Evolutionary conservation across 2,113 vertebrate species (phyloP).

Genomic region (Athene cunicularia): DNA sequence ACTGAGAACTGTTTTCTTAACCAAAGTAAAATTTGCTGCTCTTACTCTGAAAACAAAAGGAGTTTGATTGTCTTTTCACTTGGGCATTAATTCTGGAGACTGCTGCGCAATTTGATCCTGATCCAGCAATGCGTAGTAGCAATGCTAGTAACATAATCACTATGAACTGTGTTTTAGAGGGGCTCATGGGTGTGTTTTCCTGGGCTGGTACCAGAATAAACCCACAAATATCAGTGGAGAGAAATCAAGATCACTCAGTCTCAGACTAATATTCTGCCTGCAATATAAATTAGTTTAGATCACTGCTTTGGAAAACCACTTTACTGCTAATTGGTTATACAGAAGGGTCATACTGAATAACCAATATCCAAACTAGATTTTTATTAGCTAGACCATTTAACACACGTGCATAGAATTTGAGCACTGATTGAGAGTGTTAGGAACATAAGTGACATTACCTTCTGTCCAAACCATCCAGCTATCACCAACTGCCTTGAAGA

Average conservation of each 20-base stretch:
- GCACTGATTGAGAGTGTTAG: not conserved
- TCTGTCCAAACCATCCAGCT: not conserved
- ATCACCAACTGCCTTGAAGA: not conserved
- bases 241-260: not conserved
- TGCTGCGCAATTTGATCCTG: not conserved
- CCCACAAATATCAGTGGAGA: not conserved
- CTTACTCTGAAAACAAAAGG: not conserved
- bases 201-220: conserved; percentile 1
- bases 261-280: not conserved
- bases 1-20: not conserved
- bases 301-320: not conserved
- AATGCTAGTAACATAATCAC: not conserved
- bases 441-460: not conserved
- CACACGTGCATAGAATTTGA: not conserved
- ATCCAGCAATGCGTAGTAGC: not conserved
- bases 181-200: not conserved
- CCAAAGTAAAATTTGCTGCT: not conserved
- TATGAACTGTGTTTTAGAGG: not conserved
- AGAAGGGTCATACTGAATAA: not conserved
- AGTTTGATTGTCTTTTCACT: not conserved
- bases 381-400: not conserved
- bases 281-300: not conserved
- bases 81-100: not conserved
- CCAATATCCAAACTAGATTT: not conserved
- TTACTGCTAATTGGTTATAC: not conserved